phyloP scores from a whole-genome alignment of 2,797 vertebrate species.

The Lithobates sylvaticus region DNA sequence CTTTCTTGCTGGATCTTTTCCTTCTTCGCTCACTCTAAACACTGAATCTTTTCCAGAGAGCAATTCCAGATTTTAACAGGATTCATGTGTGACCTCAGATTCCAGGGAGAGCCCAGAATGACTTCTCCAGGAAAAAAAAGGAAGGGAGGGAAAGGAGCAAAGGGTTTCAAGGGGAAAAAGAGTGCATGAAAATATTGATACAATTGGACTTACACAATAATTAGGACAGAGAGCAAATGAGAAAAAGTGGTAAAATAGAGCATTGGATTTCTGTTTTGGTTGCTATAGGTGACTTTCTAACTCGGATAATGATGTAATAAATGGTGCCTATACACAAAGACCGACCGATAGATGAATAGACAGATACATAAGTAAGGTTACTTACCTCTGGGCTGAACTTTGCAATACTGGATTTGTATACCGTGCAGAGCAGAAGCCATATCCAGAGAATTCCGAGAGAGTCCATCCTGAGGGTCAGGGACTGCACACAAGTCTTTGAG shows the following conservation, averaged over 20 bases:
- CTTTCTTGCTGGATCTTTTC: conserved; percentile 60
- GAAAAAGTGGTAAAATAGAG: background rate
- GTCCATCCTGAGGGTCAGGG: conserved; percentile 40
- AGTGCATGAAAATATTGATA: background rate
- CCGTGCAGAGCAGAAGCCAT: conserved; percentile 45
- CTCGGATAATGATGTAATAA: background rate
- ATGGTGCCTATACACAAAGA: too few relatives aligned
- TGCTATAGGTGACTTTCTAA: background rate
- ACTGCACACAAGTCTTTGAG: conserved; percentile 15
- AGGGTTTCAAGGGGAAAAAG: conserved; percentile 62
- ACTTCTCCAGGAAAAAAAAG: conserved; percentile 54
- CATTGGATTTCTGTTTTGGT: background rate
- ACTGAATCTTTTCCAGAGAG: conserved; percentile 67
- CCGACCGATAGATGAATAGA: background rate
- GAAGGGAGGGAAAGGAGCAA: conserved; percentile 48
- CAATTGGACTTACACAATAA: background rate
- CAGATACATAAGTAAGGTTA: background rate
- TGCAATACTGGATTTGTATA: conserved; percentile 32
- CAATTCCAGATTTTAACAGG: conserved; percentile 52
- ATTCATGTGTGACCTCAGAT: conserved; percentile 61
- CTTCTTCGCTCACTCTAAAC: conserved; percentile 66
- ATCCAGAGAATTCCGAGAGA: conserved; percentile 38
- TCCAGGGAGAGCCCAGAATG: conserved; percentile 46
- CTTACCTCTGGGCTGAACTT: conserved; percentile 57
- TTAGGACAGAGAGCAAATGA: background rate